These are phyloP conservation scores for Ethmia dodecea DNA, from an alignment of 2,888 invertebrate species.

Conservation along the genomic window DNA sequence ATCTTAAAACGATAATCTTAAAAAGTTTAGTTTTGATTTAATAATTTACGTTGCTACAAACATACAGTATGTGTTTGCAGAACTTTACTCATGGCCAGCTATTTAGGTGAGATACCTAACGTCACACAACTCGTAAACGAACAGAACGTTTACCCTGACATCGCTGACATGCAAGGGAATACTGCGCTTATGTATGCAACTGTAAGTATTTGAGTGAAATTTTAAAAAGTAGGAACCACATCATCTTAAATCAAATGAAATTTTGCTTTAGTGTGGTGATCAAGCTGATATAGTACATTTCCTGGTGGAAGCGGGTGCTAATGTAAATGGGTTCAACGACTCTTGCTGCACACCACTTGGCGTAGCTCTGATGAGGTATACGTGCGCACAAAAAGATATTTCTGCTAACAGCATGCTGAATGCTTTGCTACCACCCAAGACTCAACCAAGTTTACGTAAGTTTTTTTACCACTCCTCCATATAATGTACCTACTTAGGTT, in stretches of 20 bases:
- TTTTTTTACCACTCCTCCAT: no score
- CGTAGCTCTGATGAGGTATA: constrained; percentile 53
- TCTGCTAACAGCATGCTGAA: constrained; percentile 31
- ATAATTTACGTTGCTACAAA: not conserved
- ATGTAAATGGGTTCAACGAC: constrained; percentile 69
- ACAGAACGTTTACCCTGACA: constrained; percentile 57
- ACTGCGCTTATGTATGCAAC: constrained; percentile 74
- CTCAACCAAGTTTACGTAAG: constrained; percentile 25
- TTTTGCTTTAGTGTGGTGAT: constrained; percentile 43
- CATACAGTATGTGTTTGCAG: constrained; percentile 28
- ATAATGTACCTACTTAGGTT: no score
- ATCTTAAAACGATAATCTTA: not conserved
- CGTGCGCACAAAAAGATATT: constrained; percentile 39
- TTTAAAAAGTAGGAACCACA: not conserved
- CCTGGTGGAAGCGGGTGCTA: constrained; percentile 69
- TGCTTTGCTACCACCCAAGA: constrained; percentile 34
- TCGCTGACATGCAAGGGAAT: constrained; percentile 73
- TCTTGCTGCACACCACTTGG: constrained; percentile 72
- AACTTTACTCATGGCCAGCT: constrained; percentile 52
- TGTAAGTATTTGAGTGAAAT: constrained; percentile 32
- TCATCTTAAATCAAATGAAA: not conserved
- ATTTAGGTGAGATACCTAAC: constrained; percentile 39
- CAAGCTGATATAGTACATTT: constrained; percentile 49
- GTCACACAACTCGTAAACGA: constrained; percentile 54
- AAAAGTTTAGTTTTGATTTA: not conserved